A percentile compares a stretch with the other conserved stretches of the same genome.
phyloP scores from a whole-genome alignment of 1,140 invertebrate genomes.

The Whitmania pigra region DNA sequence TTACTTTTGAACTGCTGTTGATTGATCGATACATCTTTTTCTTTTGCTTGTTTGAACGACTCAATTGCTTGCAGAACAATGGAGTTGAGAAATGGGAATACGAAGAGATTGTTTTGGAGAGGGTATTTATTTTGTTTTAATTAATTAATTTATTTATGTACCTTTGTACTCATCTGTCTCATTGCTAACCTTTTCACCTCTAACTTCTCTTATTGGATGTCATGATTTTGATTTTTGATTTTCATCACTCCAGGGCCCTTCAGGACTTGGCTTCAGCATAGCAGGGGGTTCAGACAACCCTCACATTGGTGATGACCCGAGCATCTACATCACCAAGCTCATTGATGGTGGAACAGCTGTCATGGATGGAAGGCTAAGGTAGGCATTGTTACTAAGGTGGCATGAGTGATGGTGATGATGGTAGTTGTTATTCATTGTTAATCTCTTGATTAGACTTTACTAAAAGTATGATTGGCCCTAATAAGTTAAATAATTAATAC shows the following conservation, averaged over 20 bases:
- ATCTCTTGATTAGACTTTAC: too few species aligned
- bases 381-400: not conserved
- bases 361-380: constrained; percentile 65
- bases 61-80: not conserved
- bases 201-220: too few species aligned
- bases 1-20: too few species aligned
- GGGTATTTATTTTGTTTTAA: not conserved
- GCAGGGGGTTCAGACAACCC: constrained; percentile 93
- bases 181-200: too few species aligned
- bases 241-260: not conserved
- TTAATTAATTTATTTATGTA: too few species aligned
- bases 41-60: too few species aligned
- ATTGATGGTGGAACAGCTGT: constrained; percentile 88
- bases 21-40: too few species aligned
- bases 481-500: not conserved
- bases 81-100: constrained; percentile 8
- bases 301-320: constrained; percentile 92
- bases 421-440: too few species aligned
- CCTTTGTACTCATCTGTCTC: too few species aligned
- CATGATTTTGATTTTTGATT: too few species aligned
- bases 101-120: not conserved
- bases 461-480: too few species aligned
- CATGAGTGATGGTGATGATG: too few species aligned
- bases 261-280: constrained; percentile 86
- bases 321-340: constrained; percentile 96